These are phyloP conservation scores for Catonia carolina DNA, from an alignment of 2,888 invertebrate genomes.

Conservation along the genomic window DNA sequence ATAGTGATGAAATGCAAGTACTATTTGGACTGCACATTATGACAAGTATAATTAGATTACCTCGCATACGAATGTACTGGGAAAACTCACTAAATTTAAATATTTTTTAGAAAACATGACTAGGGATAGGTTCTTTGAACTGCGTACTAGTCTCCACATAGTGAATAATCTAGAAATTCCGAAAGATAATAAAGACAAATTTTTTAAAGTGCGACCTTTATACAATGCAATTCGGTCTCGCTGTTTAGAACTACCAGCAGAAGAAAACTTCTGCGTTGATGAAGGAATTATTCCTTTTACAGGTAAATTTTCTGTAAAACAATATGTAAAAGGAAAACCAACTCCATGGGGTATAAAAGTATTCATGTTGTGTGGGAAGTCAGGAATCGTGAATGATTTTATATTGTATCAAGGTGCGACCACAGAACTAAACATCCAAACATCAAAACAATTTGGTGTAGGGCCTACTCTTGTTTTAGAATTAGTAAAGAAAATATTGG, in stretches of 20 bases:
- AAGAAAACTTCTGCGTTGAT: constrained; percentile 9
- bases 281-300: constrained; percentile 10
- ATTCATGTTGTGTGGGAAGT: constrained; percentile 22
- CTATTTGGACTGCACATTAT: neutral
- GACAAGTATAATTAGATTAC: constrained; percentile 1
- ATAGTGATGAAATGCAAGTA: constrained; percentile 2
- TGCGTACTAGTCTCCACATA: constrained; percentile 28
- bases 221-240: constrained; percentile 27
- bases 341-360: constrained; percentile 10
- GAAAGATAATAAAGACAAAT: constrained; percentile 24
- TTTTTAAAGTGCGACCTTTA: constrained; percentile 34
- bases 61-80: constrained; percentile 10
- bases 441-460: constrained; percentile 24
- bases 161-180: constrained; percentile 29
- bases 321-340: constrained; percentile 9
- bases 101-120: constrained; percentile 26
- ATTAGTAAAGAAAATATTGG: constrained; percentile 20
- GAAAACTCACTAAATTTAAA: neutral
- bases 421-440: constrained; percentile 24
- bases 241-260: constrained; percentile 26
- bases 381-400: constrained; percentile 32
- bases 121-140: constrained; percentile 28
- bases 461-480: constrained; percentile 27
- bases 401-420: constrained; percentile 31
- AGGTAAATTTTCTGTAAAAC: neutral